A percentile compares a stretch with the other conserved stretches of the same genome.
Conservation (phyloP, 1,140 invertebrate species). For the Heliconius himera region DNA sequence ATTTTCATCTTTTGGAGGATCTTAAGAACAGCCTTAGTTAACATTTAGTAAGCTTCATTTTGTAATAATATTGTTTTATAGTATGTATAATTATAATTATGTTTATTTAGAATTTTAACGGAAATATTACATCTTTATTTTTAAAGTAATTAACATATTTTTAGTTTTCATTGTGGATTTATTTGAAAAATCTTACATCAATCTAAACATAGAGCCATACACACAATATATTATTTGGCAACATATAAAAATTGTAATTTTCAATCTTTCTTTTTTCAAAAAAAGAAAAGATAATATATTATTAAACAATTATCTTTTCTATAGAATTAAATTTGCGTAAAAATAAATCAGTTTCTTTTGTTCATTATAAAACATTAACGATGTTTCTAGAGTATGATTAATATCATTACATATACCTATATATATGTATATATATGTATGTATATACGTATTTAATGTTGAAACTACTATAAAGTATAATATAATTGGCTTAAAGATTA, state of each 20-base stretch:
- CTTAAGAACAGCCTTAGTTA: not conserved
- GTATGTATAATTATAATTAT: not conserved
- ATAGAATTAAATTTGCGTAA: not conserved
- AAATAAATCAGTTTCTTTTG: not conserved
- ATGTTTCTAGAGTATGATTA: not conserved
- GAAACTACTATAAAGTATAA: not conserved
- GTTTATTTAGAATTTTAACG: no score
- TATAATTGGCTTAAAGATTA: conserved; percentile 11
- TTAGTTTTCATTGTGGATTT: no score
- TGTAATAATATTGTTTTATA: not conserved
- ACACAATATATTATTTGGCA: no score
- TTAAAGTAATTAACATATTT: no score
- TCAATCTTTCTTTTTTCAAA: no score
- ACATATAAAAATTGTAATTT: no score
- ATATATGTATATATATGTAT: not conserved
- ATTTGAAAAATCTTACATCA: no score
- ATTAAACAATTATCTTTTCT: no score
- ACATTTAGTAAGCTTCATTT: not conserved
- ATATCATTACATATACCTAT: not conserved
- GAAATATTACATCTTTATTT: no score
- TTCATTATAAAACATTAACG: not conserved
- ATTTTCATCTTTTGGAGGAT: not conserved
- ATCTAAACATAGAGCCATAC: no score
- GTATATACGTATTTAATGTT: not conserved
- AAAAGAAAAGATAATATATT: no score